Evolutionary conservation across 2,113 vertebrate species (phyloP).

Genomic region (Siniperca chuatsi): DNA sequence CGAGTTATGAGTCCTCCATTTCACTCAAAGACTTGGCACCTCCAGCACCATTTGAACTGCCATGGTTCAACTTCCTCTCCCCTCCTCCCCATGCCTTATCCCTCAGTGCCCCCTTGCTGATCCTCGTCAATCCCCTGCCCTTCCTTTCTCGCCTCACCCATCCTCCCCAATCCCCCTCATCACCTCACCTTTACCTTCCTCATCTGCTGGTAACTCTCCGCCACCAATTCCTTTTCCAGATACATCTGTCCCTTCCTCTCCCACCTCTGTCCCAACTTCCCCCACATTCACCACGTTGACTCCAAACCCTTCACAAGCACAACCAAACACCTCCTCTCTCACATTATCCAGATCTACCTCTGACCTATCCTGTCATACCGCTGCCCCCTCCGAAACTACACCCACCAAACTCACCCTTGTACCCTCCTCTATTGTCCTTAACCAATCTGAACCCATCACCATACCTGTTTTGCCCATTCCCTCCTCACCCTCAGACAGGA

Average conservation of each 20-base stretch:
- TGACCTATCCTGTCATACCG: constrained; percentile 12
- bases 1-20: constrained; percentile 79
- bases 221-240: constrained; percentile 25
- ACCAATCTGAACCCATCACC: constrained; percentile 28
- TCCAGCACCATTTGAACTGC: constrained; percentile 18
- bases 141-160: constrained; percentile 52
- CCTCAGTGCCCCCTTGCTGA: constrained; percentile 27
- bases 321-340: constrained; percentile 23
- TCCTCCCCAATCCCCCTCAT: constrained; percentile 76
- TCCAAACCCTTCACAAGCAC: constrained; percentile 13
- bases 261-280: constrained; percentile 35
- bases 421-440: constrained; percentile 18
- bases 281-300: not conserved
- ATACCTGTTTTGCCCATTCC: constrained; percentile 16
- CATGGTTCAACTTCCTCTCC: constrained; percentile 5
- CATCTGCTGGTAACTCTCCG: constrained; percentile 19
- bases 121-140: constrained; percentile 18
- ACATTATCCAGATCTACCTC: constrained; percentile 9
- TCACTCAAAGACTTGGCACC: constrained; percentile 76
- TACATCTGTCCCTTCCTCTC: constrained; percentile 29
- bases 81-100: not conserved
- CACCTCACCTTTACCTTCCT: constrained; percentile 70
- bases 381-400: constrained; percentile 8
- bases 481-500: constrained; percentile 7
- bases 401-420: not conserved